These are phyloP conservation scores for Pelodytes ibericus DNA, from an alignment of 2,797 vertebrate genomes.

Conservation along the genomic window DNA sequence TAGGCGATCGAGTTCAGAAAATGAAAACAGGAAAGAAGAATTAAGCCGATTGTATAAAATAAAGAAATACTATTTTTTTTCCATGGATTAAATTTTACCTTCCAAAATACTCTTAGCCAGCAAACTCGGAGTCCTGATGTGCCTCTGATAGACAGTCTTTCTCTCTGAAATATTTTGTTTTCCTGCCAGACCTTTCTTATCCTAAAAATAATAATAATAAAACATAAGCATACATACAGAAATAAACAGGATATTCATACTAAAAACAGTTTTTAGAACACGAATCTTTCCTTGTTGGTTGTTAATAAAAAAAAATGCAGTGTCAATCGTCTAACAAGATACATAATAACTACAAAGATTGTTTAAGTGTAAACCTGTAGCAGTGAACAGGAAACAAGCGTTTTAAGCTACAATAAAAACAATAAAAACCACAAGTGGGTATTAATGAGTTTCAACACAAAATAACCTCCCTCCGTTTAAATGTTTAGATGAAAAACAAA, in stretches of 20 bases:
- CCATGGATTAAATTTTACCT: slow-evolving; percentile 71
- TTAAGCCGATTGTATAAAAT: too few species aligned
- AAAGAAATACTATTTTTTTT: neutral
- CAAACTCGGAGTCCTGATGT: slow-evolving; percentile 90
- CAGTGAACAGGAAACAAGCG: slow-evolving; percentile 40
- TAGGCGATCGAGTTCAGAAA: too few species aligned
- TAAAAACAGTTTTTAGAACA: neutral
- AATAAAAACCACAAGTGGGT: slow-evolving; percentile 37
- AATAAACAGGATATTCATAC: neutral
- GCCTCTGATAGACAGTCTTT: slow-evolving; percentile 89
- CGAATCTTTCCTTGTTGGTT: neutral
- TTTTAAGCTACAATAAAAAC: slow-evolving; percentile 31
- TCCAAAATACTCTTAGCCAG: slow-evolving; percentile 97
- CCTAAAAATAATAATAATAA: slow-evolving; percentile 68
- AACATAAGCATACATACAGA: neutral
- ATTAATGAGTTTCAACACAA: slow-evolving; percentile 48
- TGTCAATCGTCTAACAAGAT: neutral
- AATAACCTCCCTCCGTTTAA: slow-evolving; percentile 10
- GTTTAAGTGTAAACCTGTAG: slow-evolving; percentile 43
- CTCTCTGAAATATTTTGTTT: slow-evolving; percentile 87
- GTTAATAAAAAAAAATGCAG: neutral
- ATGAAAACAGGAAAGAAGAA: too few species aligned
- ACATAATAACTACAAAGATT: neutral
- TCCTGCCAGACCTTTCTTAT: slow-evolving; percentile 91
- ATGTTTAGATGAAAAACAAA: slow-evolving; percentile 45